These are phyloP conservation scores for Holacanthella duospinosa DNA, from an alignment of 2,888 invertebrate genomes.

Conservation along the genomic window DNA sequence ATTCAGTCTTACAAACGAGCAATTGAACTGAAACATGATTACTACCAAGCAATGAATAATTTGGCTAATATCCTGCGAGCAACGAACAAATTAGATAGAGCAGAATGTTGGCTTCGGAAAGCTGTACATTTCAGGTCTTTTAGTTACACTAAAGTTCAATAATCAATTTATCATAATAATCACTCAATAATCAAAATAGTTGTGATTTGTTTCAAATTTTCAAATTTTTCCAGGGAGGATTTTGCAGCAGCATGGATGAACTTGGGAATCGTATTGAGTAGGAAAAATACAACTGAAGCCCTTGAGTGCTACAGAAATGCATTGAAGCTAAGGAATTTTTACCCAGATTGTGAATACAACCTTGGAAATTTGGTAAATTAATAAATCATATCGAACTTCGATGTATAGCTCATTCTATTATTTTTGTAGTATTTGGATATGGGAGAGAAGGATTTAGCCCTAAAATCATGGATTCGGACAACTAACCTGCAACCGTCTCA, in stretches of 20 bases:
- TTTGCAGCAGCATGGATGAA: slow-evolving; percentile 99
- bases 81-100: slow-evolving; percentile 55
- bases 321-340: slow-evolving; percentile 60
- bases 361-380: slow-evolving; percentile 73
- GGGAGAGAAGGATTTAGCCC: slow-evolving; percentile 60
- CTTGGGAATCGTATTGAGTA: slow-evolving; percentile 79
- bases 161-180: too few relatives aligned
- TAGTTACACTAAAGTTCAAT: background rate
- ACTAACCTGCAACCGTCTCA: slow-evolving; percentile 66
- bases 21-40: slow-evolving; percentile 64
- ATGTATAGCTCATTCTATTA: slow-evolving; percentile 28
- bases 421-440: slow-evolving; percentile 61
- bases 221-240: slow-evolving; percentile 52
- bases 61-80: slow-evolving; percentile 75
- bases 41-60: slow-evolving; percentile 90
- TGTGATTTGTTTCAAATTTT: too few relatives aligned
- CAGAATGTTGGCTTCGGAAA: slow-evolving; percentile 58
- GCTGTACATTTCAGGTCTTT: slow-evolving; percentile 59
- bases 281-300: slow-evolving; percentile 59
- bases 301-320: slow-evolving; percentile 70
- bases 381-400: background rate
- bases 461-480: slow-evolving; percentile 71
- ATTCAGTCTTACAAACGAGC: slow-evolving; percentile 67
- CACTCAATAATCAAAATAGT: too few relatives aligned
- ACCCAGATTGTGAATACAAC: slow-evolving; percentile 90